Conservation (phyloP, 2,113 vertebrate species). For the Scolopax mira region DNA sequence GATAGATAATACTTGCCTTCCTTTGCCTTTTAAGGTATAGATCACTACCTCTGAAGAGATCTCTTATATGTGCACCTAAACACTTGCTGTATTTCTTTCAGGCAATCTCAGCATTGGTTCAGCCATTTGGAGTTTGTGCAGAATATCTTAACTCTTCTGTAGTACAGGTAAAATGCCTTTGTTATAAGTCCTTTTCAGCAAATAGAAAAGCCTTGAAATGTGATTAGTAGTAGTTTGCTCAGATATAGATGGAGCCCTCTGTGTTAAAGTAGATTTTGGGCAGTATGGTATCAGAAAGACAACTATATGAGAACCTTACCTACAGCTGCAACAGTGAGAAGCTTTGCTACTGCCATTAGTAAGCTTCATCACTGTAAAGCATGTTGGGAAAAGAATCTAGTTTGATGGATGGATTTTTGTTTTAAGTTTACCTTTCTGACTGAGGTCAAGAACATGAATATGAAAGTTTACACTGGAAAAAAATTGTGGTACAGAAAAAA, state of each 20-base stretch:
- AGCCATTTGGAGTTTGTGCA: constrained; percentile 93
- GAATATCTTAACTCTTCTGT: constrained; percentile 95
- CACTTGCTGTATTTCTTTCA: constrained; percentile 58
- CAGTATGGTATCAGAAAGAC: background rate
- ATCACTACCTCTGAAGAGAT: background rate
- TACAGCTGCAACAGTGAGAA: background rate
- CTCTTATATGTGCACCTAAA: background rate
- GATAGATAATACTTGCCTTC: background rate
- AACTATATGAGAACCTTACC: background rate
- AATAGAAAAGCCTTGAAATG: background rate
- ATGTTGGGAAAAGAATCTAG: background rate
- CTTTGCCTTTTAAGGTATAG: background rate
- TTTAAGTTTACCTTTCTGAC: background rate
- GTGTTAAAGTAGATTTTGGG: background rate
- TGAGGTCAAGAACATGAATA: background rate
- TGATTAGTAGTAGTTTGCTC: background rate
- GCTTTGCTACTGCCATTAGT: background rate
- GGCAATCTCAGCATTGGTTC: constrained; percentile 93
- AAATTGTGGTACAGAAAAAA: background rate
- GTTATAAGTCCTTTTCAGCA: background rate
- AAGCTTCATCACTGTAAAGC: background rate
- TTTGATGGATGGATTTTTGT: background rate
- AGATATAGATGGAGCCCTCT: background rate
- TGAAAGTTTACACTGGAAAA: background rate
- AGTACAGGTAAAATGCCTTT: constrained; percentile 85